phyloP scores from a whole-genome alignment of 2,113 vertebrate genomes.

The Aphelocoma coerulescens region DNA sequence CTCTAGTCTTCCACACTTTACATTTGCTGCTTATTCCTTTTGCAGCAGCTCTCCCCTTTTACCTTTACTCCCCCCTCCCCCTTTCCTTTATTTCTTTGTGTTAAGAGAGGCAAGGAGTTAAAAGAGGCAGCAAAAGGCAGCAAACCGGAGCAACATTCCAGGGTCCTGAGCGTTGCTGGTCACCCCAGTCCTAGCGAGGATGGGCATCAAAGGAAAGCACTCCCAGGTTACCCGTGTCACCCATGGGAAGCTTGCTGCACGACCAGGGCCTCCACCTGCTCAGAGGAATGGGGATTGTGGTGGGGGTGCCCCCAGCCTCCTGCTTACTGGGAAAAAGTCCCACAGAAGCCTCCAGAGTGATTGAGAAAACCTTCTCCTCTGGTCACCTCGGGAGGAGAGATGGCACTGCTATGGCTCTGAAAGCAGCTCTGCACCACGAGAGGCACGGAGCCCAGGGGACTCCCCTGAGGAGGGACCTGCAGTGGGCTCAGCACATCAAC shows the following conservation, averaged over 20 bases:
- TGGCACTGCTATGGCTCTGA: accelerated
- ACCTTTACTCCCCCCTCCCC: accelerated
- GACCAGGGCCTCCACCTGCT: neutral
- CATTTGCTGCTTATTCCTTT: neutral
- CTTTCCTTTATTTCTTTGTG: neutral
- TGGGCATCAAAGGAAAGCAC: accelerated
- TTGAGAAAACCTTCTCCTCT: neutral
- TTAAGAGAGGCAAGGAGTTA: neutral
- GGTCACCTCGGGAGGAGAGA: neutral
- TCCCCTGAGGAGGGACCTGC: neutral
- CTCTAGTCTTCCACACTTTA: neutral
- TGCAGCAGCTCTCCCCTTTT: neutral
- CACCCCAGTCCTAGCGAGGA: neutral
- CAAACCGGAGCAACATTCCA: neutral
- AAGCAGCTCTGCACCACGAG: accelerated
- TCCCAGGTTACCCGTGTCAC: accelerated
- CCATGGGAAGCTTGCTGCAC: accelerated
- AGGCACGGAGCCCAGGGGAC: accelerated
- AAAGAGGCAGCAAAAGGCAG: neutral
- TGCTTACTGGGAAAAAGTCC: accelerated
- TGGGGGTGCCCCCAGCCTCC: accelerated
- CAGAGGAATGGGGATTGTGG: no score
- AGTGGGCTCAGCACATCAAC: neutral
- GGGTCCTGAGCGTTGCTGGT: neutral
- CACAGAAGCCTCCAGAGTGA: accelerated